Conservation (phyloP, 2,888 invertebrate species). For the Cetonia aurata region DNA sequence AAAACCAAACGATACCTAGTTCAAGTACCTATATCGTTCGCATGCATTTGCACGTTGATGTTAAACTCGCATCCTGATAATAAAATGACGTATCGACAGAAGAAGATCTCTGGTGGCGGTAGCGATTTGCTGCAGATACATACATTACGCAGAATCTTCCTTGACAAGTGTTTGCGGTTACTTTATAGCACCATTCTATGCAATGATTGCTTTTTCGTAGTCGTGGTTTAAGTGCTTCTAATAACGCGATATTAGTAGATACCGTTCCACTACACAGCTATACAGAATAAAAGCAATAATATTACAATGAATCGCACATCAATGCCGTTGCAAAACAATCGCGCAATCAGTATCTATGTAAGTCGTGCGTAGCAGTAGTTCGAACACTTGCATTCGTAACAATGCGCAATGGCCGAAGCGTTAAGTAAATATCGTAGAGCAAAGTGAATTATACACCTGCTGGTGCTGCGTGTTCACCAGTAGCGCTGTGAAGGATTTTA, state of each 20-base stretch:
- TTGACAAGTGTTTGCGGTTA: no score
- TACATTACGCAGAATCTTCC: no score
- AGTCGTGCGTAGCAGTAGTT: constrained; percentile 9
- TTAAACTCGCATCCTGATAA: no score
- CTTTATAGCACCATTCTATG: no score
- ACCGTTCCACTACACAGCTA: constrained; percentile 8
- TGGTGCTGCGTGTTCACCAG: neutral
- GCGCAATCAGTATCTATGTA: constrained; percentile 4
- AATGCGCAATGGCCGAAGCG: neutral
- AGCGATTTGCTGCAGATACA: no score
- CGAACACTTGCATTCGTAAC: neutral
- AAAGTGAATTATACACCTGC: constrained; percentile 5
- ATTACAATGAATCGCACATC: constrained; percentile 10
- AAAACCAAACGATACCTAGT: no score
- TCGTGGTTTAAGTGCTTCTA: no score
- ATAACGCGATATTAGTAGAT: neutral
- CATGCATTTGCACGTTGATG: no score
- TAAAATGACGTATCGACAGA: no score
- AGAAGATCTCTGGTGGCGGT: no score
- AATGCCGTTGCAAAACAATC: neutral
- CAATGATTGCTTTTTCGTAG: no score
- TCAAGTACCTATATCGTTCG: no score
- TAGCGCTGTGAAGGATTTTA: neutral
- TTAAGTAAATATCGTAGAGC: neutral
- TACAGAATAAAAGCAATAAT: neutral